Evolutionary conservation across 37 sponge, comb jelly and placozoan species (phyloP).

Genomic region (Oopsacas minuta): DNA sequence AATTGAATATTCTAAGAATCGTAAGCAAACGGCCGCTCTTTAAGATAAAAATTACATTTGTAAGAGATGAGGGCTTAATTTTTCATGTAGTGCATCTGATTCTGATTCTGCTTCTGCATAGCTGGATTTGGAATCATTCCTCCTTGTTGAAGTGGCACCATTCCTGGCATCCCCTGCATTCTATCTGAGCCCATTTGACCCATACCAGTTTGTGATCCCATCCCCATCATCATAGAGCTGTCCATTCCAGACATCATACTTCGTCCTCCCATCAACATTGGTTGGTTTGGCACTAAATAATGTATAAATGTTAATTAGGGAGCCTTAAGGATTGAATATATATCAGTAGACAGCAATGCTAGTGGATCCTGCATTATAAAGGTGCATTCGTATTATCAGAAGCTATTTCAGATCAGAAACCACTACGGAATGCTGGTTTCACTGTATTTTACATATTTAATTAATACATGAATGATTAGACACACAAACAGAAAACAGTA

Average conservation of each 20-base stretch:
- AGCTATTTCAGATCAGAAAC: too few species aligned
- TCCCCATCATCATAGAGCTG: slow-evolving; percentile 10
- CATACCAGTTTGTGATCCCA: neutral
- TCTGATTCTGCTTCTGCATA: neutral
- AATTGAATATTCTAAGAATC: neutral
- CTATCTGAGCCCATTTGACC: neutral
- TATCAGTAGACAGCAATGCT: too few species aligned
- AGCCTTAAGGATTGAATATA: too few species aligned
- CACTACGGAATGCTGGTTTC: too few species aligned
- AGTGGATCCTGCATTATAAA: too few species aligned
- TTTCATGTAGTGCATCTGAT: slow-evolving; percentile 1
- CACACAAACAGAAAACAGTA: too few species aligned
- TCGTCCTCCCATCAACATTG: neutral
- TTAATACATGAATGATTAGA: too few species aligned
- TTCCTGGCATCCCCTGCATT: neutral
- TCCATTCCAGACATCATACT: slow-evolving; percentile 15
- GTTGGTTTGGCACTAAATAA: slow-evolving; percentile 7
- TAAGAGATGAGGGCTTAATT: slow-evolving; percentile 14
- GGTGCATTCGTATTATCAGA: too few species aligned
- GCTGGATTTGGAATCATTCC: neutral
- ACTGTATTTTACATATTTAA: too few species aligned
- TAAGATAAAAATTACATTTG: neutral
- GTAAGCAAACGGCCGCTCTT: neutral
- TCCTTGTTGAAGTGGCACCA: neutral
- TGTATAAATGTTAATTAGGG: neutral